Evolutionary conservation across 2,113 vertebrate genomes (phyloP), one percentile per base, ranked within the genome.

Genomic region (Glareola pratincola): DNA sequence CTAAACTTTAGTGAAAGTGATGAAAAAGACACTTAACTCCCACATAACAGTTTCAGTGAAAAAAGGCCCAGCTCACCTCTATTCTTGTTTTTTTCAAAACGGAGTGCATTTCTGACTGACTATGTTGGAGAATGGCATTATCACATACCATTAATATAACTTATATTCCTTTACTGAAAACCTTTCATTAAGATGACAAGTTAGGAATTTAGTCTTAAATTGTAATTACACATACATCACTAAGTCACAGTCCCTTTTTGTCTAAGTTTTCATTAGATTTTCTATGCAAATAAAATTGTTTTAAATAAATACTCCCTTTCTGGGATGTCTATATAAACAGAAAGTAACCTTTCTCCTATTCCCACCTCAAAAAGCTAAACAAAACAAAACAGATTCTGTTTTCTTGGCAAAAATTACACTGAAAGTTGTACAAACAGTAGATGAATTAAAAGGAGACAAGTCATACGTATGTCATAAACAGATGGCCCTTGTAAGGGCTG

Each of bases 101-200:
- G 20, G 36, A 80, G 29, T 24, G 68, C 2, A 7, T 57, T 94
- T 96, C 57, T 84, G 67, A 75, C 14, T 82, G 50, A 88, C 14
- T 72, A 43, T 80, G 81, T 60, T 60, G 62, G 34, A 91, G 63
- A 97, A 88, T 53, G 24, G 37, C 27, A 96, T 74, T 90, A 94
- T 81, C 27, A 84, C 3, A n/a, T 24, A 29, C 8, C 32, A 36
- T 80, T 79, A 88, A 81, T 74, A 47, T 80, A 88, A 27, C 71
- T 88, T 90, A 30, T 21, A 92, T 30, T 80, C 48, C 59, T 85
- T 76, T 94, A 96, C 87, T 79, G 85, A 97, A 96, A 97, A 85
- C 9, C 45, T 59, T 92, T 60, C n/a, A 91, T 74, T 85, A 71
- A 83, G 56, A 91, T 30, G 47, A 69, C 43, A 80, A 82, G 43